Evolutionary conservation across 2,888 invertebrate species (phyloP).

Genomic region (Dromius quadrimaculatus): DNA sequence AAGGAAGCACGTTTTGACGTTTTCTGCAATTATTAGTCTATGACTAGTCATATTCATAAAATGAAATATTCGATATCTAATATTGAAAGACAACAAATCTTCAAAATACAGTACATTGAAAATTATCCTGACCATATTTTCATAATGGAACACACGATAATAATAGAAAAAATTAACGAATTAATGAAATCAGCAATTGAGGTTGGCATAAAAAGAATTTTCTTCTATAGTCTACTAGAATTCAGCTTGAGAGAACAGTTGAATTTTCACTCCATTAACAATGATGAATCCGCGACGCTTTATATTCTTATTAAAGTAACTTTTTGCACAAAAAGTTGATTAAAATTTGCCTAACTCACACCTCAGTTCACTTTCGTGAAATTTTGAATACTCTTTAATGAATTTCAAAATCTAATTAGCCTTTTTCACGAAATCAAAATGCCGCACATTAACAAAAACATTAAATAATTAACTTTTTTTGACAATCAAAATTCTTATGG

Average conservation of each 20-base stretch:
- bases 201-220: neutral
- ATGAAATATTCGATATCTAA: no score
- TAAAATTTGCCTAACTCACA: conserved; percentile 20
- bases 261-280: conserved; percentile 8
- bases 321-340: conserved; percentile 27
- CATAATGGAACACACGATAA: conserved; percentile 27
- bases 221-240: conserved; percentile 14
- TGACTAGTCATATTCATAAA: no score
- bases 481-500: no score
- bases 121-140: no score
- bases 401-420: conserved; percentile 8
- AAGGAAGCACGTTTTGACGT: no score
- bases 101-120: no score
- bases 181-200: conserved; percentile 15
- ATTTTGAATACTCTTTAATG: conserved; percentile 25
- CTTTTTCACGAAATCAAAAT: neutral
- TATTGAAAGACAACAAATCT: no score
- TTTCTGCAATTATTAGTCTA: no score
- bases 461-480: neutral
- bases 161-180: conserved; percentile 22
- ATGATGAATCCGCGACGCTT: conserved; percentile 11
- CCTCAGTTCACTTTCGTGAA: neutral
- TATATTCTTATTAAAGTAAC: conserved; percentile 31
- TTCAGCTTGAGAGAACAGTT: conserved; percentile 9
- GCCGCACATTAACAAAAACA: neutral